Evolutionary conservation across 2,888 invertebrate species (phyloP), one percentile per base, ranked within the genome.

Genomic region (Aphodius sticticus): DNA sequence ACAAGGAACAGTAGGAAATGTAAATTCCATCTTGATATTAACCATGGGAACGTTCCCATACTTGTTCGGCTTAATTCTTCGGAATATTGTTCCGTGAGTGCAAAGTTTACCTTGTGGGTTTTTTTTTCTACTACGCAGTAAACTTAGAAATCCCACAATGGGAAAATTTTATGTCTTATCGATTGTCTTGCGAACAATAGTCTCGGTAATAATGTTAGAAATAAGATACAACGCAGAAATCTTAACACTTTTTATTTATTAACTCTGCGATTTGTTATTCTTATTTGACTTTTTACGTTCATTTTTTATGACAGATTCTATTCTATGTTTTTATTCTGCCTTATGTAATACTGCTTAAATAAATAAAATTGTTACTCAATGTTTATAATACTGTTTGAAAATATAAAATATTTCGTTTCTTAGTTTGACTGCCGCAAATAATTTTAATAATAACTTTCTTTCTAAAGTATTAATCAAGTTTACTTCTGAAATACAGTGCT

Each of bases 1-100:
- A 53, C 53, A 53, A 53, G 53, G 53, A 53, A 53, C 53, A 53
- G 53, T 53, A 53, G 53, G 53, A 53, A 53, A 53, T 53, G 53
- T 53, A 53, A 53, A 53, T 53, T 53, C 53, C 53, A 53, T 53
- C 53, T 53, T 53, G 53, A 53, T 53, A 9, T 53, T 9, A 53
- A 53, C 53, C 53, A 53, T 53, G 53, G 53, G 53, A 53, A 53
- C 53, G 12, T 53, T 53, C 53, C 53, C 53, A 53, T 53, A 53
- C 53, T 53, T 53, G 53, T 53, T 53, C 53, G 12, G 6, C 9
- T 53, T 53, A 53, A 53, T 53, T 53, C 53, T 53, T 12, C 53
- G 53, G 53, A 53, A 53, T 53, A 53, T 53, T 53, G 53, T 53
- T 53, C 53, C 53, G 53, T 53, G 53, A 53, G 53, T 53, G 53